phyloP scores from a whole-genome alignment of 1,140 invertebrate species.

The Eumeta japonica region DNA sequence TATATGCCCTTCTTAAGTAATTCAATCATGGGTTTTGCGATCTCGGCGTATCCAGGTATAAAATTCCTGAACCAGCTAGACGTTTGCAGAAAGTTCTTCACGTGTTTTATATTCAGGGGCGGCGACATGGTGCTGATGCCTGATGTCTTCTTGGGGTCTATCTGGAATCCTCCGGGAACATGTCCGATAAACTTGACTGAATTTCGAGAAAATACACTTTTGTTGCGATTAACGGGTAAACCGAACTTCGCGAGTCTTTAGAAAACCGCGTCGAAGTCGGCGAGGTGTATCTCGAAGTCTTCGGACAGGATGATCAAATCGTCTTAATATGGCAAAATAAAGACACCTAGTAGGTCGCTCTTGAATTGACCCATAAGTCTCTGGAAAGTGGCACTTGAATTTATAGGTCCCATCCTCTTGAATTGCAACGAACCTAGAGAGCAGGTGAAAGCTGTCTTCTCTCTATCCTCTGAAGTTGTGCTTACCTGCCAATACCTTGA shows the following conservation, averaged over 20 bases:
- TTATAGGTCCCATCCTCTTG: too few relatives aligned
- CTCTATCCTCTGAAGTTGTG: too few relatives aligned
- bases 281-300: conserved; percentile 9
- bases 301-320: conserved; percentile 29
- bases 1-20: conserved; percentile 7
- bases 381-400: conserved; percentile 33
- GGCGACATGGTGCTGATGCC: conserved; percentile 8
- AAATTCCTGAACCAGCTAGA: conserved; percentile 12
- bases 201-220: conserved; percentile 22
- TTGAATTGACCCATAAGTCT: conserved; percentile 19
- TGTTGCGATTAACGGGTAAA: conserved; percentile 22
- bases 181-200: conserved; percentile 30
- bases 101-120: conserved; percentile 14
- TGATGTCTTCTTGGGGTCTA: conserved; percentile 21
- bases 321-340: conserved; percentile 28
- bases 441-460: too few relatives aligned
- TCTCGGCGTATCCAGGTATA: conserved; percentile 8
- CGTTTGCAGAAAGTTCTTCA: conserved; percentile 18
- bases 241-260: conserved; percentile 9
- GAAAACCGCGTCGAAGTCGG: conserved; percentile 11
- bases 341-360: too few relatives aligned
- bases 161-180: conserved; percentile 3
- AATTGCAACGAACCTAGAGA: too few relatives aligned
- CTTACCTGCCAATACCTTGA: too few relatives aligned
- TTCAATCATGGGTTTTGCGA: conserved; percentile 8